Evolutionary conservation across 2,888 invertebrate species (phyloP).

Genomic region (Mongoloraphidia duomilia): DNA sequence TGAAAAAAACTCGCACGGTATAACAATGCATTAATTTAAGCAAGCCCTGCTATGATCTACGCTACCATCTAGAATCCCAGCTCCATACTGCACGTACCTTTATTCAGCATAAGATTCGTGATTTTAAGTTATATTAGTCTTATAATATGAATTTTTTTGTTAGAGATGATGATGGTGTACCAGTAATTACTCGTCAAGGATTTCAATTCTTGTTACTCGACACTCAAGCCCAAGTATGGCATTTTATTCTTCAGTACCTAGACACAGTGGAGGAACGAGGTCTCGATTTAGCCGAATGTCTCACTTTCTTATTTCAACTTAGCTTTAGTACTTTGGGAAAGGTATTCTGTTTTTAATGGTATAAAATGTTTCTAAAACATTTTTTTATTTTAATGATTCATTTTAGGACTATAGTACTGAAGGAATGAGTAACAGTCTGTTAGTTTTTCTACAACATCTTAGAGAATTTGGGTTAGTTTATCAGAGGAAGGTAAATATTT

Average conservation of each 20-base stretch:
- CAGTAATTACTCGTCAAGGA: slow-evolving; percentile 83
- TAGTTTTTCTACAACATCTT: slow-evolving; percentile 86
- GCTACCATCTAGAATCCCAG: too few species aligned
- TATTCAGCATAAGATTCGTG: too few species aligned
- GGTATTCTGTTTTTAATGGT: slow-evolving; percentile 28
- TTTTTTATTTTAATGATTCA: neutral
- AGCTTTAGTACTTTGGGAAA: slow-evolving; percentile 90
- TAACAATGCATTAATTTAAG: too few species aligned
- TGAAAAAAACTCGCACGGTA: too few species aligned
- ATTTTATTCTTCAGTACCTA: slow-evolving; percentile 90
- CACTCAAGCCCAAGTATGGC: slow-evolving; percentile 91
- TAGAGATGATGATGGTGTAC: slow-evolving; percentile 68
- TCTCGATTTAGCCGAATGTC: slow-evolving; percentile 77
- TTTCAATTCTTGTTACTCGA: slow-evolving; percentile 94
- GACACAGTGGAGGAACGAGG: slow-evolving; percentile 82
- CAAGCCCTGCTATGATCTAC: too few species aligned
- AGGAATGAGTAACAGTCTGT: slow-evolving; percentile 74
- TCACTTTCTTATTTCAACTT: slow-evolving; percentile 90
- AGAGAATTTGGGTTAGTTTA: slow-evolving; percentile 95
- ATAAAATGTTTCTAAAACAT: neutral
- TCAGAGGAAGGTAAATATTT: slow-evolving; percentile 63
- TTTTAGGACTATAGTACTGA: slow-evolving; percentile 90
- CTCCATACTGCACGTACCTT: too few species aligned
- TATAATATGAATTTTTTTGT: slow-evolving; percentile 10
- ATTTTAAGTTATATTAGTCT: too few species aligned